Base-by-base conservation (phyloP, 2,113 vertebrate genomes). In the Dinomys branickii region DNA sequence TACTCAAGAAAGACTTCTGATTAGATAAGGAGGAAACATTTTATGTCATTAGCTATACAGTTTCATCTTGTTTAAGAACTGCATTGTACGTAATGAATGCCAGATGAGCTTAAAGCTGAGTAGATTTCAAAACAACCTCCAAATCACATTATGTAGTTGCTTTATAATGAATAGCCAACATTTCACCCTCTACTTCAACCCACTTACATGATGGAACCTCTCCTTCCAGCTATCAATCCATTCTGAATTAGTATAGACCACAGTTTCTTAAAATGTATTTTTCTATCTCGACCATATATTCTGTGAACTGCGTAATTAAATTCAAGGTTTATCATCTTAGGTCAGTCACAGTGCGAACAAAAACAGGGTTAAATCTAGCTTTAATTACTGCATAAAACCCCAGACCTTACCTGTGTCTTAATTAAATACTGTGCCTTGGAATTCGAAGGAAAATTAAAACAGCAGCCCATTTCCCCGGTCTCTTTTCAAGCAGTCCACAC, bases 11-110 rank as follows among this genome's bases (percentile, higher is more conserved):
- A 98, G 96, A 97, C 94, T 96, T 96, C 97, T 98, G 98, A 98
- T 98, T 98, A 98, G 96, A 98, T 98, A 97, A 98, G 97, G 90
- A 97, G 92, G 96, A 82, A 98, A 97, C 92, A 97, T 97, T 97
- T 97, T 92, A 97, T 90, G 85, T 96, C 97, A 98, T 98, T 98
- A 98, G 97, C 95, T 97, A 96, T 98, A 98, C 88, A 98, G 97
- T 97, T 98, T 96, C 92, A 75, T 97, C 97, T 96, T 98, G 90
- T 98, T 98, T 98, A 98, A 88, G 88, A 98, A 97, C 96, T 75
- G 0, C 97, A 97, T 41, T 94, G 93, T 98, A 98, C 58, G 77
- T 98, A 98, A 98, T 98, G 96, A 97, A 98, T 87, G 88, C 97
- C 97, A 98, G 98, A 97, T 85, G 75, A 98, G 92, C 85, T 88